Conservation (phyloP, 2,113 vertebrate genomes). For the Corythornis cristatus region DNA sequence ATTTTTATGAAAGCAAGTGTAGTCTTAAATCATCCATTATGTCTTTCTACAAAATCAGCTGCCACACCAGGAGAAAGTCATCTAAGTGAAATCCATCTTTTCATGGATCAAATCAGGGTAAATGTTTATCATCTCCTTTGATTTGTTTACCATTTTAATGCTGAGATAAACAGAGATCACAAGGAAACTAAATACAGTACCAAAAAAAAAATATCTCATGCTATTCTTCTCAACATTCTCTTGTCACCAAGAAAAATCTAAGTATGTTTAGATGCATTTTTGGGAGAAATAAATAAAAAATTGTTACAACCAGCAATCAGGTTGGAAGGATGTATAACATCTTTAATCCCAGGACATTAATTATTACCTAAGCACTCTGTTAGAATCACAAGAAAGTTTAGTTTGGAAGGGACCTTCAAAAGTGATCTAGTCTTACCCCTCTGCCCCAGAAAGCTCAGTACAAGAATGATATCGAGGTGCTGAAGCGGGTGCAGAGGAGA, state of each 20-base stretch:
- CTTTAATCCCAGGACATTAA: slow-evolving; percentile 9
- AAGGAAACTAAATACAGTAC: not conserved
- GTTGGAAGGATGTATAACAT: not conserved
- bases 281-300: not conserved
- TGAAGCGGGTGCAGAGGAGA: too few species aligned
- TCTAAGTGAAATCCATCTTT: not conserved
- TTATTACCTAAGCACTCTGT: not conserved
- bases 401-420: not conserved
- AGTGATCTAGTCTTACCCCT: not conserved
- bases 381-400: not conserved
- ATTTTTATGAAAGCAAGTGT: not conserved
- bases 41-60: not conserved
- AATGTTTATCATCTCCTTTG: not conserved
- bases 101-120: not conserved
- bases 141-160: not conserved
- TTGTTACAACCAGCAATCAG: not conserved
- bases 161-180: not conserved
- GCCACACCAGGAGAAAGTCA: not conserved
- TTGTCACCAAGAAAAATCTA: not conserved
- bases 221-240: not conserved
- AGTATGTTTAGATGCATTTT: not conserved
- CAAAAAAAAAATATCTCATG: not conserved
- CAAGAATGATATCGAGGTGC: too few species aligned
- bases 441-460: not conserved
- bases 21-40: not conserved